Evolutionary conservation across 2,113 vertebrate species (phyloP).

Genomic region (Otis tarda): DNA sequence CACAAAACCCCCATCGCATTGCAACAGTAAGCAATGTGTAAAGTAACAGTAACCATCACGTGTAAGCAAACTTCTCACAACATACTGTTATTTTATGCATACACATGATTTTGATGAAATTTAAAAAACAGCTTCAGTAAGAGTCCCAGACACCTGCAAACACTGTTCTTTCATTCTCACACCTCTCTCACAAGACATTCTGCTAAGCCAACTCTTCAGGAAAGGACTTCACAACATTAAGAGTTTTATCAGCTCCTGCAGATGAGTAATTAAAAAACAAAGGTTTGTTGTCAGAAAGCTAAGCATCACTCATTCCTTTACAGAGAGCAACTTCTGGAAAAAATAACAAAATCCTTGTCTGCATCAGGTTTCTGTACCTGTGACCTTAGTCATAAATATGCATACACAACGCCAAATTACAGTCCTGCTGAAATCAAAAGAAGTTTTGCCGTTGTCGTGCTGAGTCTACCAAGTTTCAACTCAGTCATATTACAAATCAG

Average conservation of each 20-base stretch:
- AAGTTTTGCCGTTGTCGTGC: neutral
- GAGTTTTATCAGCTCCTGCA: constrained; percentile 3
- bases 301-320: neutral
- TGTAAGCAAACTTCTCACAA: neutral
- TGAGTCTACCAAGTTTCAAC: neutral
- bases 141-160: neutral
- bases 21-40: neutral
- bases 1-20: neutral
- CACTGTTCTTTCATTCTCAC: neutral
- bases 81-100: neutral
- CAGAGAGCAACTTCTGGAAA: neutral
- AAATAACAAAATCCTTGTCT: neutral
- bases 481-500: neutral
- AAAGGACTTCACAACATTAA: neutral
- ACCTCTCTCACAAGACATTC: neutral
- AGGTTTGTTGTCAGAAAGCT: constrained; percentile 2
- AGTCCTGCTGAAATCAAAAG: neutral
- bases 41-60: too few relatives aligned
- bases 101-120: neutral
- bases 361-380: neutral
- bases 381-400: neutral
- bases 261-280: neutral
- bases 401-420: neutral
- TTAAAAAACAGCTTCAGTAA: neutral
- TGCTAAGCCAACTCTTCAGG: neutral